phyloP scores from a whole-genome alignment of 2,888 invertebrate genomes.

The Synergus gifuensis region DNA sequence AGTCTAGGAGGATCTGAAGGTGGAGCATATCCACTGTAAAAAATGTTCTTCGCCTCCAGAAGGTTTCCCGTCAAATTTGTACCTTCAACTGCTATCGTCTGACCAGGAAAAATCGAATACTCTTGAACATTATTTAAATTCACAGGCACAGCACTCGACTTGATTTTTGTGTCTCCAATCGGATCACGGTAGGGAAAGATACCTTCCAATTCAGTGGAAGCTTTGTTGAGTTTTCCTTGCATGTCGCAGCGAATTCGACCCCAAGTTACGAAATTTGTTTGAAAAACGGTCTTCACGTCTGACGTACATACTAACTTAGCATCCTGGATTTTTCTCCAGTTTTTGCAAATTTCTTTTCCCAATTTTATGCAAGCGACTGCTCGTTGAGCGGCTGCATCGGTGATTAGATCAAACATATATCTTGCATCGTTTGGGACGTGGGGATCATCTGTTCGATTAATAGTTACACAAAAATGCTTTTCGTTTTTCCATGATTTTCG shows the following conservation, averaged over 20 bases:
- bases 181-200: constrained; percentile 45
- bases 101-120: constrained; percentile 88
- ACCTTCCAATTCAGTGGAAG: constrained; percentile 61
- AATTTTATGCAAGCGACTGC: constrained; percentile 59
- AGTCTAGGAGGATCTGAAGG: constrained; percentile 77
- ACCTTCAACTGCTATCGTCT: constrained; percentile 87
- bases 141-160: constrained; percentile 63
- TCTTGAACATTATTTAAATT: constrained; percentile 80
- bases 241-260: constrained; percentile 89
- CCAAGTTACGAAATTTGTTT: constrained; percentile 79
- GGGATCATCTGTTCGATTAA: constrained; percentile 48
- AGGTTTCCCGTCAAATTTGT: constrained; percentile 85
- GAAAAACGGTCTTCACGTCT: constrained; percentile 62
- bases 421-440: constrained; percentile 62
- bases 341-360: constrained; percentile 62
- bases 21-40: constrained; percentile 78
- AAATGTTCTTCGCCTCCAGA: constrained; percentile 84
- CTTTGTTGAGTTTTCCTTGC: constrained; percentile 82
- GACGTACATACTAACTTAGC: constrained; percentile 58
- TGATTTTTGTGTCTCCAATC: constrained; percentile 15
- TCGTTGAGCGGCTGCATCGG: constrained; percentile 61
- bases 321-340: constrained; percentile 61
- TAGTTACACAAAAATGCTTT: neutral
- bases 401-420: constrained; percentile 73
- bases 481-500: constrained; percentile 3